Evolutionary conservation across 2,113 vertebrate species (phyloP).

Genomic region (Dermatemys mawii): DNA sequence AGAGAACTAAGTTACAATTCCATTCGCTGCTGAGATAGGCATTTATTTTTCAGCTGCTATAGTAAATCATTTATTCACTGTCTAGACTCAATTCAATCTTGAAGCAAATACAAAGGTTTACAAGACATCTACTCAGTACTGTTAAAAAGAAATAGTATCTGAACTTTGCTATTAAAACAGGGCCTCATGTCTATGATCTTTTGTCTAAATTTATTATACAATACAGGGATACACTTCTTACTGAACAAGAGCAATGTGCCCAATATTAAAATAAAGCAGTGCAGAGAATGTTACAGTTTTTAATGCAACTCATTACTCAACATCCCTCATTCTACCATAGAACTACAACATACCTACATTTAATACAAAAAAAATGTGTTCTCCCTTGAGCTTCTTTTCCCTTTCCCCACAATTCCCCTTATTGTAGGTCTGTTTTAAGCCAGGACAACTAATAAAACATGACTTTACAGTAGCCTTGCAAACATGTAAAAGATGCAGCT

Average conservation of each 20-base stretch:
- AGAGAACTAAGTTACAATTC: neutral
- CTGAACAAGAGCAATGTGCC: neutral
- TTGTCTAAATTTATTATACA: neutral
- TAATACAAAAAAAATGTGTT: no score
- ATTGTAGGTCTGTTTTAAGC: no score
- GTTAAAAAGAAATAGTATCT: neutral
- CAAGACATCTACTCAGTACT: neutral
- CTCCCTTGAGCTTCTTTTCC: no score
- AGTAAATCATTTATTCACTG: neutral
- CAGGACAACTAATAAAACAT: no score
- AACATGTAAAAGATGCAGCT: no score
- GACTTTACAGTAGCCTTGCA: no score
- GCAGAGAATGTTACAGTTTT: neutral
- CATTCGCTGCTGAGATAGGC: neutral
- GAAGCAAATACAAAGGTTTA: neutral
- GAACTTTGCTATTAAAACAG: neutral
- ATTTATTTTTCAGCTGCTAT: neutral
- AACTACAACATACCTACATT: no score
- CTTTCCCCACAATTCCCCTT: no score
- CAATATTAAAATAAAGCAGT: neutral
- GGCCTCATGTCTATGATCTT: neutral
- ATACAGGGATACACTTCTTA: neutral
- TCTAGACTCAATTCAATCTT: neutral
- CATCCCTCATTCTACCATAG: neutral
- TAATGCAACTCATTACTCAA: neutral